Conservation (phyloP, 2,797 vertebrate genomes). For the Manis javanica region DNA sequence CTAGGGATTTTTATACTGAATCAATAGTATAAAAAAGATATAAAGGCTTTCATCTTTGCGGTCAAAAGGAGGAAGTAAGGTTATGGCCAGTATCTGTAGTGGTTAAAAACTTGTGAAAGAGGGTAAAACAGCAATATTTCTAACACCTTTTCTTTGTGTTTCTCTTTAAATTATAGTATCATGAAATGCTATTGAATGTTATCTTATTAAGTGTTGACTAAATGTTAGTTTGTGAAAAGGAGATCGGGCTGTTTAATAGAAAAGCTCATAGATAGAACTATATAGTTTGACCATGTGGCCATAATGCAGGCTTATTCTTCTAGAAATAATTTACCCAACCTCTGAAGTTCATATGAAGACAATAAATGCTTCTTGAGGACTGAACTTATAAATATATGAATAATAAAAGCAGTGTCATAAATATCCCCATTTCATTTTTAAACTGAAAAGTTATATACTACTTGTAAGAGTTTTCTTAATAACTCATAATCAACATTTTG, state of each 20-base stretch:
- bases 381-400: neutral
- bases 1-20: conserved; percentile 3
- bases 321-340: neutral
- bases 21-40: neutral
- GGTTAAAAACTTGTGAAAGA: conserved; percentile 14
- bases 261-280: neutral
- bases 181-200: neutral
- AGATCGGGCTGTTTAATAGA: neutral
- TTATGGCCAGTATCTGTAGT: neutral
- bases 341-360: neutral
- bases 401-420: neutral
- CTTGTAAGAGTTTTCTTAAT: neutral
- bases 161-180: neutral
- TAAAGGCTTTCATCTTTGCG: conserved; percentile 15
- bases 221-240: neutral
- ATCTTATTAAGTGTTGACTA: neutral
- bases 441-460: conserved; percentile 24
- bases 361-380: neutral
- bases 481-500: neutral
- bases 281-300: neutral
- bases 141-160: neutral
- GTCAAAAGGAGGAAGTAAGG: neutral
- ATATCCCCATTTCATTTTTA: conserved; percentile 16
- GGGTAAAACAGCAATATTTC: neutral
- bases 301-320: neutral